Percentiles rank a stretch among this genome's conserved stretches.
Conservation (phyloP, 2,113 vertebrate genomes). For the Oreochromis spilurus region DNA sequence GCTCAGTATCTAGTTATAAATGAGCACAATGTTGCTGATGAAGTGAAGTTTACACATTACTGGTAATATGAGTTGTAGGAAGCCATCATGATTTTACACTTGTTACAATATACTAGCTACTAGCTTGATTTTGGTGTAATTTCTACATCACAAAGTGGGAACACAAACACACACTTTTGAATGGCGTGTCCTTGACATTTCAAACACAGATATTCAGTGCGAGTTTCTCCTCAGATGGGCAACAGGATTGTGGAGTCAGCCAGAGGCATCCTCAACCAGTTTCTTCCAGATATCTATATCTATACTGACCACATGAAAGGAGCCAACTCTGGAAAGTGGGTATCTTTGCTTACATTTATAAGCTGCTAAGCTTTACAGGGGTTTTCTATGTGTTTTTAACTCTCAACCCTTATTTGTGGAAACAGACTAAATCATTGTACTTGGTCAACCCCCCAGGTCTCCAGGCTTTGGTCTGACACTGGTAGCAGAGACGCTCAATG, state of each 20-base stretch:
- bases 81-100: neutral
- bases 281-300: conserved; percentile 95
- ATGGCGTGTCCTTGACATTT: conserved; percentile 44
- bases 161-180: neutral
- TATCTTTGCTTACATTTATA: conserved; percentile 1
- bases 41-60: neutral
- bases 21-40: neutral
- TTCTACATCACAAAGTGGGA: neutral
- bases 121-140: neutral
- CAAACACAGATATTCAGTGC: conserved; percentile 82
- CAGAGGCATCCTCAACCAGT: conserved; percentile 87
- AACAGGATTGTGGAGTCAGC: conserved; percentile 95
- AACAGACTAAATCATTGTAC: neutral
- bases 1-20: neutral
- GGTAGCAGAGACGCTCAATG: conserved; percentile 87
- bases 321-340: conserved; percentile 88
- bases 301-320: conserved; percentile 97
- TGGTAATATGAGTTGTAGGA: neutral
- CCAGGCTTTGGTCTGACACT: conserved; percentile 91
- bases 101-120: neutral
- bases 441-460: conserved; percentile 73
- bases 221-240: conserved; percentile 95
- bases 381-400: neutral
- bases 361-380: neutral
- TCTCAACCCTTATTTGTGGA: neutral